Percentiles rank a stretch among this genome's conserved stretches.
Evolutionary conservation across 2,113 vertebrate species (phyloP).

Genomic region (Poecile atricapillus): DNA sequence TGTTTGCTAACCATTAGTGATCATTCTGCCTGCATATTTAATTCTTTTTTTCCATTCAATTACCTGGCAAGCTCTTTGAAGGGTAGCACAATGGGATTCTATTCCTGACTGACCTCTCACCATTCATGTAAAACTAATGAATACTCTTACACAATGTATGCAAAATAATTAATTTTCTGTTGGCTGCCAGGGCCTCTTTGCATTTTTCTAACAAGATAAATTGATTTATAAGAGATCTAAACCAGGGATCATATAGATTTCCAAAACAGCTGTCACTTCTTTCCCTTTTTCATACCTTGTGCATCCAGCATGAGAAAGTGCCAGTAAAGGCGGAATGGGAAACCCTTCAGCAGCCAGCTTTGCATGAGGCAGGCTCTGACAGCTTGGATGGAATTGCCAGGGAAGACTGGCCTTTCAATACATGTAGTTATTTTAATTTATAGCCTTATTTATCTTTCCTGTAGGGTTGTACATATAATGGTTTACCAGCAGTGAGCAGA

Average conservation of each 20-base stretch:
- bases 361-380: not conserved
- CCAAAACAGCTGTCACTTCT: not conserved
- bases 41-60: constrained; percentile 22
- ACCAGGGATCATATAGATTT: not conserved
- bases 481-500: not conserved
- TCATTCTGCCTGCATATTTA: constrained; percentile 25
- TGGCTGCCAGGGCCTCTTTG: not conserved
- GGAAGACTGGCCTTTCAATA: not conserved
- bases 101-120: constrained; percentile 33
- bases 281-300: not conserved
- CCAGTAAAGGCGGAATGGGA: not conserved
- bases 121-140: constrained; percentile 26
- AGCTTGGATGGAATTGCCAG: not conserved
- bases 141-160: not conserved
- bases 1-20: constrained; percentile 12
- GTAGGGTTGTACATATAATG: not conserved
- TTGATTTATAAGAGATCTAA: not conserved
- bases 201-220: constrained; percentile 3
- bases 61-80: not conserved
- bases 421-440: not conserved
- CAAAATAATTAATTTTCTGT: constrained; percentile 28
- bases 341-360: not conserved
- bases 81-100: constrained; percentile 23
- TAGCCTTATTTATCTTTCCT: not conserved
- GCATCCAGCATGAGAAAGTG: not conserved